These are phyloP conservation scores for Alectoris magna DNA, from an alignment of 2,797 vertebrate genomes.

Conservation along the genomic window DNA sequence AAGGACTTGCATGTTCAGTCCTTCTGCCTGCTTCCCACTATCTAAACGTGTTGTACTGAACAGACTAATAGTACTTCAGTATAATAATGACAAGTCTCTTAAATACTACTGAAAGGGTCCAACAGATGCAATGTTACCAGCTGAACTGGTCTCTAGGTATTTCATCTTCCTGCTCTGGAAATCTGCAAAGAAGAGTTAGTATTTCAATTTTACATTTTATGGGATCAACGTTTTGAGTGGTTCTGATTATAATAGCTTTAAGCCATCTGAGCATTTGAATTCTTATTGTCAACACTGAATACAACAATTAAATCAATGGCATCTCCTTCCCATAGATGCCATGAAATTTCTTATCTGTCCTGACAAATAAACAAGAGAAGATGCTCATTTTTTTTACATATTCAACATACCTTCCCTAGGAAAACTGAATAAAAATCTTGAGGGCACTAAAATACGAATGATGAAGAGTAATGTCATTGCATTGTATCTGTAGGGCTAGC, in stretches of 20 bases:
- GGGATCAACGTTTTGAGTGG: background rate
- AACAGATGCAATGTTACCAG: background rate
- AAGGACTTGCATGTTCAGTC: background rate
- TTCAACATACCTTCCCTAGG: conserved; percentile 4
- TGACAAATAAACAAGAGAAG: conserved; percentile 1
- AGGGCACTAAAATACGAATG: background rate
- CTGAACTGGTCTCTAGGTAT: background rate
- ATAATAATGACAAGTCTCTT: background rate
- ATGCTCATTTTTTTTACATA: background rate
- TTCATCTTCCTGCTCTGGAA: background rate
- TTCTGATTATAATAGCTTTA: background rate
- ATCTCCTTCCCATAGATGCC: background rate
- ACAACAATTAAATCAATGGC: background rate
- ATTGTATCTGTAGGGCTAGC: background rate
- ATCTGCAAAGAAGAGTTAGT: background rate
- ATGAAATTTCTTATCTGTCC: background rate
- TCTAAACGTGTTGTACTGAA: background rate
- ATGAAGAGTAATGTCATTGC: background rate
- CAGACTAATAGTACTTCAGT: background rate
- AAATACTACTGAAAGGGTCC: background rate
- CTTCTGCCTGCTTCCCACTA: background rate
- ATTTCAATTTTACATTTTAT: conserved; percentile 1
- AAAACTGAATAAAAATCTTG: conserved; percentile 25
- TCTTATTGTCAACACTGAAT: background rate
- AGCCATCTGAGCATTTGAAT: background rate